A percentile compares a stretch with the other conserved stretches of the same genome.
These are phyloP conservation scores for Anadara kagoshimensis DNA, from an alignment of 1,140 invertebrate genomes.

Conservation along the genomic window DNA sequence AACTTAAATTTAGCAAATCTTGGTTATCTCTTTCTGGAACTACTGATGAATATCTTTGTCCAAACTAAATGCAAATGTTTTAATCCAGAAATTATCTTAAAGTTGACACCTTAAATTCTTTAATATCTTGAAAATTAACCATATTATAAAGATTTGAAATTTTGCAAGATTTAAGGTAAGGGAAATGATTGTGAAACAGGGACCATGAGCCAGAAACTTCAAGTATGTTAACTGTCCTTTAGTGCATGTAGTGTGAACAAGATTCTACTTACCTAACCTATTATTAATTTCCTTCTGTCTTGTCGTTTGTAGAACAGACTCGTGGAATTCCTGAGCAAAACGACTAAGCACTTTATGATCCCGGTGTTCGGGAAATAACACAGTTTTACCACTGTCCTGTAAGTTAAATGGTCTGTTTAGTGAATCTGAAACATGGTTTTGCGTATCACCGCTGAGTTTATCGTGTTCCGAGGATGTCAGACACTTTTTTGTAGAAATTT, in stretches of 20 bases:
- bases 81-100: no score
- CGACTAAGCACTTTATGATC: slow-evolving; percentile 44
- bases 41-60: no score
- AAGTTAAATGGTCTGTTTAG: background rate
- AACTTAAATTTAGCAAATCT: no score
- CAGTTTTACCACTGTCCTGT: slow-evolving; percentile 27
- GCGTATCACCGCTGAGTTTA: background rate
- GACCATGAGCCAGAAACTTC: background rate
- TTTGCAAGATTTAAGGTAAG: no score
- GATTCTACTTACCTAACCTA: slow-evolving; percentile 35
- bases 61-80: no score
- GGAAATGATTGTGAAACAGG: no score
- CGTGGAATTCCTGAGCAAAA: slow-evolving; percentile 73
- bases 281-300: slow-evolving; percentile 62
- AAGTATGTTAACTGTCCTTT: no score
- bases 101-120: no score
- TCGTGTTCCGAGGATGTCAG: background rate
- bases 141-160: background rate
- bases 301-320: slow-evolving; percentile 70
- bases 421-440: no score
- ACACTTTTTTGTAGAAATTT: background rate
- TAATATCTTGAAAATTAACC: background rate
- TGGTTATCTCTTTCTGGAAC: no score
- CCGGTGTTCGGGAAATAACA: slow-evolving; percentile 47
- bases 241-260: background rate